These are phyloP conservation scores for Chaenodraco wilsoni DNA, from an alignment of 2,797 vertebrate genomes.

Conservation along the genomic window DNA sequence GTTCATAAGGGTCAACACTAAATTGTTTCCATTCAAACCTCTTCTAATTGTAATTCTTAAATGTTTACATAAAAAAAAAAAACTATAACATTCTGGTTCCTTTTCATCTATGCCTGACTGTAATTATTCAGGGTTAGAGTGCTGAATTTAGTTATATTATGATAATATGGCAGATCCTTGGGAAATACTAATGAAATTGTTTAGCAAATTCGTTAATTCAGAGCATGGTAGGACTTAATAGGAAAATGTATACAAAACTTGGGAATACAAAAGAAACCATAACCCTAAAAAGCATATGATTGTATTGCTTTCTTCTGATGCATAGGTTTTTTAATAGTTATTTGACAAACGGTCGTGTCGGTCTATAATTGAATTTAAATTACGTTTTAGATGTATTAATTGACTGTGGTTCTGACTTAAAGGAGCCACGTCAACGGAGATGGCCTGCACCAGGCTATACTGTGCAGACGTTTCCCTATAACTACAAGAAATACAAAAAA, in stretches of 20 bases:
- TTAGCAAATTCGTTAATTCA: neutral
- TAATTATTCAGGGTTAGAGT: neutral
- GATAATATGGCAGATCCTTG: neutral
- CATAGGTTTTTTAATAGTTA: neutral
- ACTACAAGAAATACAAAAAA: neutral
- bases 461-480: slow-evolving; percentile 17
- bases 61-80: too few relatives aligned
- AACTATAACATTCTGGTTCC: neutral
- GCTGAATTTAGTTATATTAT: neutral
- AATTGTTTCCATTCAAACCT: neutral
- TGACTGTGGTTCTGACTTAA: neutral
- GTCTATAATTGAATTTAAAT: neutral
- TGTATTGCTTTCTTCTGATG: neutral
- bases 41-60: too few relatives aligned
- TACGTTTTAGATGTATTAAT: slow-evolving; percentile 8
- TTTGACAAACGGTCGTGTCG: neutral
- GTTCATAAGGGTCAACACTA: neutral
- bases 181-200: neutral
- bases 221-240: neutral
- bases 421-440: slow-evolving; percentile 44
- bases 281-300: too few relatives aligned
- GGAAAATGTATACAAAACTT: neutral
- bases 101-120: neutral
- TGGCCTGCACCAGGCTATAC: neutral
- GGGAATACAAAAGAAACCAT: neutral